A percentile compares a stretch with the other conserved stretches of the same genome.
Conservation (phyloP, 2,113 vertebrate genomes). For the Salvelinus fontinalis region DNA sequence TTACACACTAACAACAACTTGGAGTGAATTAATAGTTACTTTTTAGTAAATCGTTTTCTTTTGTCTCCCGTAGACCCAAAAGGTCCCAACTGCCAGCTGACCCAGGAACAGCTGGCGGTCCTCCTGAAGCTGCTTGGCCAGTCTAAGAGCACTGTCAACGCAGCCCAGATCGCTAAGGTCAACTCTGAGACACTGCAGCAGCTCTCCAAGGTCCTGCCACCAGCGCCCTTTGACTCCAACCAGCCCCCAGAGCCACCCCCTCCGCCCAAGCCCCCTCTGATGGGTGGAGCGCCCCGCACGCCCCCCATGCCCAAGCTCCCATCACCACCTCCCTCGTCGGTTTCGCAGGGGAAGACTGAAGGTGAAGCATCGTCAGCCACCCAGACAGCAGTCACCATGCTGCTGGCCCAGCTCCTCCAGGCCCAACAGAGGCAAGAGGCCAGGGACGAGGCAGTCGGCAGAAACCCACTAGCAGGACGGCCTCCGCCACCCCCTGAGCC, state of each 20-base stretch:
- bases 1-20: too few species aligned
- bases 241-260: slow-evolving; percentile 63
- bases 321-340: slow-evolving; percentile 70
- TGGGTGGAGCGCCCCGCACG: slow-evolving; percentile 64
- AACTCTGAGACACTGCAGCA: slow-evolving; percentile 91
- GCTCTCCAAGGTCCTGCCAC: slow-evolving; percentile 88
- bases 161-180: slow-evolving; percentile 90
- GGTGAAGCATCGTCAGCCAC: slow-evolving; percentile 86
- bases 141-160: slow-evolving; percentile 83
- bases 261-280: slow-evolving; percentile 68
- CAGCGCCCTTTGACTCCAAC: slow-evolving; percentile 57
- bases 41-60: too few species aligned
- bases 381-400: slow-evolving; percentile 92
- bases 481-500: slow-evolving; percentile 72
- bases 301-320: slow-evolving; percentile 74
- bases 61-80: slow-evolving; percentile 81
- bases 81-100: slow-evolving; percentile 88
- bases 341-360: slow-evolving; percentile 72
- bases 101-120: slow-evolving; percentile 92
- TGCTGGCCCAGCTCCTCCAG: slow-evolving; percentile 93
- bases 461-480: slow-evolving; percentile 41
- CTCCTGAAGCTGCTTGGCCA: slow-evolving; percentile 91
- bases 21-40: too few species aligned
- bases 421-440: slow-evolving; percentile 71
- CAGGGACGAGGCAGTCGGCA: slow-evolving; percentile 61